Conservation (phyloP, 2,888 invertebrate species). For the Junonia oenone region DNA sequence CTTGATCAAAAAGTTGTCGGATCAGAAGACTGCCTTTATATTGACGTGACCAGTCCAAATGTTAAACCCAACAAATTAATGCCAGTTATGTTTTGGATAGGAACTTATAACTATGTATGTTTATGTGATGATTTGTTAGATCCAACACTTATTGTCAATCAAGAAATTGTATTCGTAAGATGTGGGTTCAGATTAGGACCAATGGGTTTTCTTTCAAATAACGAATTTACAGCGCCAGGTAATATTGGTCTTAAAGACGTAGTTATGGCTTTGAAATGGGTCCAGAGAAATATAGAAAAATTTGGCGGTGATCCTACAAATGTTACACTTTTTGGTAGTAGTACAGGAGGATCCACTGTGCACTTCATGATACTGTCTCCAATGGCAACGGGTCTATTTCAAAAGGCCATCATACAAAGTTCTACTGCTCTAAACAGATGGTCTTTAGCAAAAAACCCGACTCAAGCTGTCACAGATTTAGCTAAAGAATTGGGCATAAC, state of each 20-base stretch:
- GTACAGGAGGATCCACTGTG: slow-evolving; percentile 65
- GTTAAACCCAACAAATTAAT: slow-evolving; percentile 48
- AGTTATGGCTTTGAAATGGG: slow-evolving; percentile 66
- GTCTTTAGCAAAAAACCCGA: slow-evolving; percentile 57
- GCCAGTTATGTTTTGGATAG: slow-evolving; percentile 77
- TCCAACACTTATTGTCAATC: slow-evolving; percentile 50
- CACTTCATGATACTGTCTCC: slow-evolving; percentile 72
- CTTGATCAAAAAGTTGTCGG: slow-evolving; percentile 36
- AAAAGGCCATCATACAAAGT: slow-evolving; percentile 69
- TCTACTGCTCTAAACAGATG: slow-evolving; percentile 64
- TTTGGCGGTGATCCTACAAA: slow-evolving; percentile 71
- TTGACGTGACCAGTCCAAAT: slow-evolving; percentile 57
- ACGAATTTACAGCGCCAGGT: slow-evolving; percentile 64
- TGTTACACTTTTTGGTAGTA: slow-evolving; percentile 70
- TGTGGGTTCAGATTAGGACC: slow-evolving; percentile 68
- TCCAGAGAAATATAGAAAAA: slow-evolving; percentile 55
- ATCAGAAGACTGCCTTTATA: slow-evolving; percentile 68
- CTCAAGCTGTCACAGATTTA: slow-evolving; percentile 44
- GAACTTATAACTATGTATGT: slow-evolving; percentile 51
- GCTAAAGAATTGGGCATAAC: slow-evolving; percentile 51
- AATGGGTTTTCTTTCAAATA: slow-evolving; percentile 66
- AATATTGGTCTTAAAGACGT: slow-evolving; percentile 70
- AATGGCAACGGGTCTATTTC: slow-evolving; percentile 66
- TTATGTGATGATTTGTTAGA: slow-evolving; percentile 53
- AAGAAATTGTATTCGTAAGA: slow-evolving; percentile 60